Evolutionary conservation across 1,140 invertebrate genomes (phyloP), one percentile per base, ranked within the genome.

Genomic region (Thereuonema tuberculata): DNA sequence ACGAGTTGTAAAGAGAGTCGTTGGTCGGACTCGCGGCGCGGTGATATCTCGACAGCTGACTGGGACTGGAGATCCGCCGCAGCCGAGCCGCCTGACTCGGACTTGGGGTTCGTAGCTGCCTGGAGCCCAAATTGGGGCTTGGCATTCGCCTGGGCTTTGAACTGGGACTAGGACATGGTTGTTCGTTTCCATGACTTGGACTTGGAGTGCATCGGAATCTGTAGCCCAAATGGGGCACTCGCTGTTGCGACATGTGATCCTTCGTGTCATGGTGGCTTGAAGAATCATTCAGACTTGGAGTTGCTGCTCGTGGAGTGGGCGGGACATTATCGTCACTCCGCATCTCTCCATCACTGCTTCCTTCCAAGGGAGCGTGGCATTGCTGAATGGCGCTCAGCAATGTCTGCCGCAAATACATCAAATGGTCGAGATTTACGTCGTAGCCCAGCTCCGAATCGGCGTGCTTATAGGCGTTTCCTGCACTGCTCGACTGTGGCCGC

Each of bases 301-400:
- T 50, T 9, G 48, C 48, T n/a, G n/a, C n/a, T n/a, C n/a, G n/a
- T n/a, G n/a, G n/a, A n/a, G n/a, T n/a, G n/a, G n/a, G n/a, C n/a
- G n/a, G n/a, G n/a, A n/a, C n/a, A n/a, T n/a, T n/a, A n/a, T n/a
- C n/a, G n/a, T n/a, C n/a, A n/a, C n/a, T n/a, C n/a, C n/a, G n/a
- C n/a, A n/a, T n/a, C n/a, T n/a, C n/a, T n/a, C n/a, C n/a, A n/a
- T n/a, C n/a, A 5, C 24, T 49, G 2, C 54, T 49, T 21, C 58
- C 59, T 62, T 71, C 68, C n/a, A n/a, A n/a, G n/a, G n/a, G n/a
- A n/a, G n/a, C n/a, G n/a, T n/a, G n/a, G 52, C 68, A 71, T 25
- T 67, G 66, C 43, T 68, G 64, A 48, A 71, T 70, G 21, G 71
- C 72, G 59, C 65, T 70, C 2, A 73, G 59, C 15, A 73, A 55